These are phyloP conservation scores for Platysternon megacephalum DNA, from an alignment of 2,113 vertebrate genomes.

Conservation along the genomic window DNA sequence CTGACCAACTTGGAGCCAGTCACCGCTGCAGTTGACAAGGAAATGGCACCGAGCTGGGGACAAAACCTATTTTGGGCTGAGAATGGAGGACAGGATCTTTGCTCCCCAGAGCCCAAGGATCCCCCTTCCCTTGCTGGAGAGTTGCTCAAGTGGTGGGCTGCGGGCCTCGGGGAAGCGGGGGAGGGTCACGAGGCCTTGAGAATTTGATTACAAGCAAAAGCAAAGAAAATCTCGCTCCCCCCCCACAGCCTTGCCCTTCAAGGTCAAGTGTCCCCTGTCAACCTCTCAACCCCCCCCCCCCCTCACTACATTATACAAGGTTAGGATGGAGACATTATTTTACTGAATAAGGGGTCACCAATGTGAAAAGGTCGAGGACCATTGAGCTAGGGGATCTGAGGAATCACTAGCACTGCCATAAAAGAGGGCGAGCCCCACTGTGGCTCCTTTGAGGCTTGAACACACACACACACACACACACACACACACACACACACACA, in stretches of 20 bases:
- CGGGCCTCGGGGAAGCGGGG: background rate
- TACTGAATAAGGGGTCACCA: background rate
- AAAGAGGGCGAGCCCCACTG: background rate
- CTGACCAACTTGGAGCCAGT: background rate
- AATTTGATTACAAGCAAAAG: background rate
- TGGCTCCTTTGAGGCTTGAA: background rate
- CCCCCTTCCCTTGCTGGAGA: background rate
- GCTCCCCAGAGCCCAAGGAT: background rate
- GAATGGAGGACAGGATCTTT: background rate
- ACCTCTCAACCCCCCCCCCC: background rate
- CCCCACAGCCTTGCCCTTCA: background rate
- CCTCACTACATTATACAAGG: background rate
- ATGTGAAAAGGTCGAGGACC: background rate
- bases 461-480: background rate
- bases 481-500: background rate
- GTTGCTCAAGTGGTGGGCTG: background rate
- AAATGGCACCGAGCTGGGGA: slow-evolving; percentile 1
- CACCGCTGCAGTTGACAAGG: background rate
- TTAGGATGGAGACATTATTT: background rate
- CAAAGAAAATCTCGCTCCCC: background rate
- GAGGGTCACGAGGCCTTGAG: background rate
- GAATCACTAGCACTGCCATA: background rate
- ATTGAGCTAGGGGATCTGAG: background rate
- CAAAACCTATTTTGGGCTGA: background rate
- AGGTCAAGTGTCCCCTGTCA: background rate